These are phyloP conservation scores for Sebastes schlegelii DNA, from an alignment of 2,113 vertebrate species.

Conservation along the genomic window DNA sequence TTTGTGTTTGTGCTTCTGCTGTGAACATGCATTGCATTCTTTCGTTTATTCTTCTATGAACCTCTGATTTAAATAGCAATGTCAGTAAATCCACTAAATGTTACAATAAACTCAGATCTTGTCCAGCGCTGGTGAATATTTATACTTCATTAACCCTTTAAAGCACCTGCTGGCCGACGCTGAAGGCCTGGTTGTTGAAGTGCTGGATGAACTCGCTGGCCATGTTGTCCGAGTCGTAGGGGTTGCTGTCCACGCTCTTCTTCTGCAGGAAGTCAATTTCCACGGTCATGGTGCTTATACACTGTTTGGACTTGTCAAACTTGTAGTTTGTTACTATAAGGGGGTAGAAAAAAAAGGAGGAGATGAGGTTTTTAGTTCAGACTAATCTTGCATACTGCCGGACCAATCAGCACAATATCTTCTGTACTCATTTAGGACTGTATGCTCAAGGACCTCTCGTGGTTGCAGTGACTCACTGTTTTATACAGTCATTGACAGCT, in stretches of 20 bases:
- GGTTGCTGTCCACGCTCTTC: slow-evolving; percentile 93
- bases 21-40: not conserved
- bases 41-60: not conserved
- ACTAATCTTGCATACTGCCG: not conserved
- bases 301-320: slow-evolving; percentile 94
- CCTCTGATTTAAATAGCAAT: not conserved
- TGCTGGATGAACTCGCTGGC: slow-evolving; percentile 92
- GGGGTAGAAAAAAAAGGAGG: not conserved
- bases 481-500: not conserved
- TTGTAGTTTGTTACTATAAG: slow-evolving; percentile 87
- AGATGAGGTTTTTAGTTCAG: not conserved
- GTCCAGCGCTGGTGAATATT: not conserved
- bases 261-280: slow-evolving; percentile 98
- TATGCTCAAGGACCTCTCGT: not conserved
- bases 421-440: not conserved
- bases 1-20: not conserved
- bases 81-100: not conserved
- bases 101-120: not conserved
- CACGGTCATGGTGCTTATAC: slow-evolving; percentile 91
- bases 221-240: slow-evolving; percentile 96
- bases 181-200: slow-evolving; percentile 95
- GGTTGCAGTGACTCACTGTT: not conserved
- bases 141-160: not conserved
- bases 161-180: slow-evolving; percentile 90
- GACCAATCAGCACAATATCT: not conserved